Conservation (phyloP, 2,888 invertebrate species). For the Chouioia cunea region DNA sequence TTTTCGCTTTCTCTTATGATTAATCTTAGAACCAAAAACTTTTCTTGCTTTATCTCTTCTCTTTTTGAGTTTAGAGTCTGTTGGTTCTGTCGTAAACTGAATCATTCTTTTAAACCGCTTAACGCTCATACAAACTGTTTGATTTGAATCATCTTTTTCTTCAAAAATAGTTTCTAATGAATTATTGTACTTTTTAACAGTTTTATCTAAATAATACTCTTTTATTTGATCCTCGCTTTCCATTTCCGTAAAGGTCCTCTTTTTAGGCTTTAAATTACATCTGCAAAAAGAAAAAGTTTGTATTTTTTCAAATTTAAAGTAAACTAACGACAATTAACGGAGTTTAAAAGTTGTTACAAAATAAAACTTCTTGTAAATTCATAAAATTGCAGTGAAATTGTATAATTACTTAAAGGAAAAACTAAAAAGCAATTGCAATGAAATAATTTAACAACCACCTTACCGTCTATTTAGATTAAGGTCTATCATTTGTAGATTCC, state of each 20-base stretch:
- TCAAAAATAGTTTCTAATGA: slow-evolving; percentile 76
- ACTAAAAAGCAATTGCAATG: neutral
- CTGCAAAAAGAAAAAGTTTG: slow-evolving; percentile 49
- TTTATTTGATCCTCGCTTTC: slow-evolving; percentile 65
- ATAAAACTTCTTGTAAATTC: slow-evolving; percentile 1
- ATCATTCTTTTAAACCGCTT: slow-evolving; percentile 74
- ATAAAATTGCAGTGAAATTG: neutral
- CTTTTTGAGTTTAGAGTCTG: slow-evolving; percentile 71
- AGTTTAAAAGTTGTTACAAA: slow-evolving; percentile 21
- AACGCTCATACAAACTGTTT: slow-evolving; percentile 70
- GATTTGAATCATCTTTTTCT: slow-evolving; percentile 70
- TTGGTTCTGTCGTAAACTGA: slow-evolving; percentile 71
- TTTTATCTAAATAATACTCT: slow-evolving; percentile 73
- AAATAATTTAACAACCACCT: slow-evolving; percentile 8
- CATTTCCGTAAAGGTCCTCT: slow-evolving; percentile 57
- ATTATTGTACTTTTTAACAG: slow-evolving; percentile 70
- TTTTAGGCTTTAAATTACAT: slow-evolving; percentile 61
- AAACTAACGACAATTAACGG: slow-evolving; percentile 5
- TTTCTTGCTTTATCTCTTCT: slow-evolving; percentile 73
- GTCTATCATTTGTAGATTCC: slow-evolving; percentile 43
- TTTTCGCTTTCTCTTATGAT: slow-evolving; percentile 69
- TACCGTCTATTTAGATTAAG: slow-evolving; percentile 61
- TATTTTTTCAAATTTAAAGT: slow-evolving; percentile 9
- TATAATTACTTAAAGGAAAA: neutral
- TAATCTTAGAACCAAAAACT: slow-evolving; percentile 71